These are phyloP conservation scores for Varecia variegata DNA, from an alignment of 2,797 vertebrate species.

Conservation along the genomic window DNA sequence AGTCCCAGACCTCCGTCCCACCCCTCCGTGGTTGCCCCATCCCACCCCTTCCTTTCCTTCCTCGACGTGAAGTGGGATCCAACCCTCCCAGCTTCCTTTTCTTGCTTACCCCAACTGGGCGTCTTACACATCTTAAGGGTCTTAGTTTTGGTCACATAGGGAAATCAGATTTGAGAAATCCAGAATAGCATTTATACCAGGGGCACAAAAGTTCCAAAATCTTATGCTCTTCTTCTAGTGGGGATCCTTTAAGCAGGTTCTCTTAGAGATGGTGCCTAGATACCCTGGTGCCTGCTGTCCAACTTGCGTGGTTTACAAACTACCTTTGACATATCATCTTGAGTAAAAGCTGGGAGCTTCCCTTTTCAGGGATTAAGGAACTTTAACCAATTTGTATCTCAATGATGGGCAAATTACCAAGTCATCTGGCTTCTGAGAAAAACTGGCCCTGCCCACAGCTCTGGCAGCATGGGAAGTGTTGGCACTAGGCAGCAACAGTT, in stretches of 20 bases:
- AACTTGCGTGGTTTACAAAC: neutral
- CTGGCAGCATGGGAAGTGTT: neutral
- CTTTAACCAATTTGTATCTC: neutral
- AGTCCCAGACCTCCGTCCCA: neutral
- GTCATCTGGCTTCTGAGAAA: neutral
- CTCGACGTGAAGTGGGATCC: neutral
- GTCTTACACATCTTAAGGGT: neutral
- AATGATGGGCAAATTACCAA: neutral
- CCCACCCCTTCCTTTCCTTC: accelerated
- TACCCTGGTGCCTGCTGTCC: neutral
- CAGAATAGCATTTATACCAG: neutral
- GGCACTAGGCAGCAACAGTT: accelerated
- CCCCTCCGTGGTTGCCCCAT: accelerated
- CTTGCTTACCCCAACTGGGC: too few relatives aligned
- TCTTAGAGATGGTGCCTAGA: neutral
- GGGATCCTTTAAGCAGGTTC: accelerated
- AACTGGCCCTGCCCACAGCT: neutral
- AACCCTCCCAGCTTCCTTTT: neutral
- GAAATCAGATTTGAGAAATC: neutral
- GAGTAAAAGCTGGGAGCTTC: neutral
- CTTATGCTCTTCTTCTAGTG: accelerated
- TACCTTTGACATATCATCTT: neutral
- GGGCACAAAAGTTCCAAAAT: neutral
- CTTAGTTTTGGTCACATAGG: neutral
- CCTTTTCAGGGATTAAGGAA: neutral